Percentiles rank a stretch among this genome's conserved stretches.
Evolutionary conservation across 2,888 invertebrate species (phyloP).

Genomic region (Trachelus troglodyta): DNA sequence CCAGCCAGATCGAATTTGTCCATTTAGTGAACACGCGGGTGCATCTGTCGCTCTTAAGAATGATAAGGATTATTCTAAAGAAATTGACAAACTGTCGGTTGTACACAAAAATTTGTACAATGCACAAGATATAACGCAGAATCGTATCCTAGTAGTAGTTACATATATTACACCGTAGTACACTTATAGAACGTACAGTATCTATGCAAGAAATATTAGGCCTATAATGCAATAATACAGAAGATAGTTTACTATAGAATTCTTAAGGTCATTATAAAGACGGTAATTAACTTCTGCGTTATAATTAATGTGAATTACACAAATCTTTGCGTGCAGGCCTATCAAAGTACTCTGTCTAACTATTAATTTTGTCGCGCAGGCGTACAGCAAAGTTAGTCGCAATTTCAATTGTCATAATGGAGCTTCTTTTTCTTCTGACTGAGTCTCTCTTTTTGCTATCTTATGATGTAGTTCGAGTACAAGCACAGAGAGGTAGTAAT

Average conservation of each 20-base stretch:
- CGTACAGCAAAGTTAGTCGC: neutral
- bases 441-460: neutral
- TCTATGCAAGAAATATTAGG: neutral
- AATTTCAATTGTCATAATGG: neutral
- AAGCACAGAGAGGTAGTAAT: neutral
- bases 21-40: neutral
- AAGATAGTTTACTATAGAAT: neutral
- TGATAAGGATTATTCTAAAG: neutral
- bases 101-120: neutral
- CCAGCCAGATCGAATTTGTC: neutral
- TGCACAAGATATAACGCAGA: neutral
- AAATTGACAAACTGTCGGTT: neutral
- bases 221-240: neutral
- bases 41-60: neutral
- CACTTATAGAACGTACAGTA: neutral
- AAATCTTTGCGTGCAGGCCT: neutral
- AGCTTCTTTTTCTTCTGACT: neutral
- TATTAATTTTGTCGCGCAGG: neutral
- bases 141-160: neutral
- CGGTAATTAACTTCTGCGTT: neutral
- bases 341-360: neutral
- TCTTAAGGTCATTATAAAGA: neutral
- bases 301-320: neutral
- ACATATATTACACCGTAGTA: neutral
- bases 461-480: neutral